Base-by-base conservation (phyloP, 2,797 vertebrate genomes). In the Philypnodon macrostomus region DNA sequence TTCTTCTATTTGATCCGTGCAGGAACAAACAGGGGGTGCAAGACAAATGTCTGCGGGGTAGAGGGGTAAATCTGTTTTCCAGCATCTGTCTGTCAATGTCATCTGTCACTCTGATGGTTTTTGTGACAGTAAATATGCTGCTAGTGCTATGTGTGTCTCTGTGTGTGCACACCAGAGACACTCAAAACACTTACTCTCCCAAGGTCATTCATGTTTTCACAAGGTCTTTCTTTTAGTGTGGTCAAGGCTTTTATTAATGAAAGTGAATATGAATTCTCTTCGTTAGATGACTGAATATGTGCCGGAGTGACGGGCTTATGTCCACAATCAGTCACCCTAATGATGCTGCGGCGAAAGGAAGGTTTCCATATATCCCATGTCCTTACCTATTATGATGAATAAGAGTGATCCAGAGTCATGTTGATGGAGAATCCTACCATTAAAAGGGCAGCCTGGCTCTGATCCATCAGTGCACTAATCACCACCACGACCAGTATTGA, bases 401-500 rank as follows among this genome's bases (percentile, higher is more conserved):
- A 73, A 84, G 78, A 76, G 81, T 76, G 75, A 82, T 85, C 77
- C 44, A 23, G 75, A 84, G 80, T 77, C 80, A 63, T 83, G 80
- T 87, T 88, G 87, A 87, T 88, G 81, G 85, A 88, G 67, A 69
- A 84, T 80, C 66, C 52, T 32, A 46, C 73, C 83, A 86, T 86
- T 87, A 88, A 83, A 70, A 76, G 85, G 84, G 62, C 81, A 75
- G 58, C 63, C 66, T 70, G 64, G 71, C 77, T 81, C 79, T 69
- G 84, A 87, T 88, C 82, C 85, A 87, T 88, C 83, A 85, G 81
- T 47, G 38, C 77, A 73, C 56, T 87, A 84, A 88, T 84, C 77
- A 76, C 84, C 81, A 35, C 74, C 60, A 32, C 77, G 83, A 85
- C 81, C 73, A 69, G 71, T 88, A 88, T 87, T 86, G 85, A 88